A percentile compares a stretch with the other conserved stretches of the same genome.
These are phyloP conservation scores for Orthosia gracilis DNA, from an alignment of 2,888 invertebrate genomes.

Conservation along the genomic window DNA sequence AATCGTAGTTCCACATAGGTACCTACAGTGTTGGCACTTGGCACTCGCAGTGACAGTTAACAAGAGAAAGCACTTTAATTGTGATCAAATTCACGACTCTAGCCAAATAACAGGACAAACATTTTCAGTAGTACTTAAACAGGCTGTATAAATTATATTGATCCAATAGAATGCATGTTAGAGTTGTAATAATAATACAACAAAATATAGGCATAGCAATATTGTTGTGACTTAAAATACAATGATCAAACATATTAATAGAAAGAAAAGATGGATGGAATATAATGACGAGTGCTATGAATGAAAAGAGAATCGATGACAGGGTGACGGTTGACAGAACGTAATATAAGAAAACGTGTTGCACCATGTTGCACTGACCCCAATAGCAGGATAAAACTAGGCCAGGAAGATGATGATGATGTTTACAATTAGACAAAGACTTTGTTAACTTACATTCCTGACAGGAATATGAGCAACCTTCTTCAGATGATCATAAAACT, in stretches of 20 bases:
- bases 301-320: no score
- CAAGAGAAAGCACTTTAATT: conserved; percentile 45
- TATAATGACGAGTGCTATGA: no score
- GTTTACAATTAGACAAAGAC: no score
- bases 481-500: conserved; percentile 92
- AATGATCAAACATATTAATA: neutral
- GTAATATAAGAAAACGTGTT: no score
- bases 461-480: conserved; percentile 93
- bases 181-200: no score
- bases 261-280: no score
- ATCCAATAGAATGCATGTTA: conserved; percentile 17
- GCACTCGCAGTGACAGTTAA: conserved; percentile 19
- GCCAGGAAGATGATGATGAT: no score
- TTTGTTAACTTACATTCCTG: conserved; percentile 91
- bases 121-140: neutral
- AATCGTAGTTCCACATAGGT: neutral
- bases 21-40: conserved; percentile 1
- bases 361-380: no score
- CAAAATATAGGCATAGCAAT: no score
- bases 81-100: conserved; percentile 13
- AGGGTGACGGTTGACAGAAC: no score
- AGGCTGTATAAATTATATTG: neutral
- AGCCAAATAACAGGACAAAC: conserved; percentile 2
- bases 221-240: no score
- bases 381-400: no score